phyloP scores from a whole-genome alignment of 2,888 invertebrate species.

The Neoitamus cyanurus region DNA sequence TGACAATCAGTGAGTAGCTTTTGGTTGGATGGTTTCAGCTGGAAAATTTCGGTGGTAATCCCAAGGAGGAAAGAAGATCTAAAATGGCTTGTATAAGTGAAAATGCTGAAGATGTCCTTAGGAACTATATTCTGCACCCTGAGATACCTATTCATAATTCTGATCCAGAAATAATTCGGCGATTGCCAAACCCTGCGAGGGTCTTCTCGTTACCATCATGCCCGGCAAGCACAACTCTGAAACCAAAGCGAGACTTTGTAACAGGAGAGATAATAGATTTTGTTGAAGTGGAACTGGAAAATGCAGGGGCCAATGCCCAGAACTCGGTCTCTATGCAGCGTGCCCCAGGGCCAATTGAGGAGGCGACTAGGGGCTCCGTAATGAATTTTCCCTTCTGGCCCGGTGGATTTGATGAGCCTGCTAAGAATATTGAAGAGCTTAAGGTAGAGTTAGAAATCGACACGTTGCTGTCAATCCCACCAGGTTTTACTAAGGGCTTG shows the following conservation, averaged over 20 bases:
- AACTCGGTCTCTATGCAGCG: conserved; percentile 85
- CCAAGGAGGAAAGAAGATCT: too few relatives aligned
- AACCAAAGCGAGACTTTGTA: conserved; percentile 73
- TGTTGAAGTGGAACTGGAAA: conserved; percentile 70
- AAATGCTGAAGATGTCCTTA: conserved; percentile 52
- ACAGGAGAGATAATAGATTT: conserved; percentile 82
- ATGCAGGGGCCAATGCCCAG: conserved; percentile 74
- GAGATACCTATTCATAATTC: conserved; percentile 64
- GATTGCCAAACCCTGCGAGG: conserved; percentile 53
- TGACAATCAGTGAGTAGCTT: too few relatives aligned
- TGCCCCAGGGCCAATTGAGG: conserved; percentile 77
- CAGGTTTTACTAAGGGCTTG: conserved; percentile 74
- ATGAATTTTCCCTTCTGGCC: conserved; percentile 90
- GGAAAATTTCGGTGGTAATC: too few relatives aligned
- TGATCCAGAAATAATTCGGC: conserved; percentile 60
- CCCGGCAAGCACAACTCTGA: conserved; percentile 61
- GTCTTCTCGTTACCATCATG: conserved; percentile 51
- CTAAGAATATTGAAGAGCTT: conserved; percentile 66
- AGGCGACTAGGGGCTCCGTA: conserved; percentile 79
- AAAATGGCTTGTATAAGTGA: conserved; percentile 11
- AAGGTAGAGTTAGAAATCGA: conserved; percentile 56
- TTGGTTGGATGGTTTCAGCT: too few relatives aligned
- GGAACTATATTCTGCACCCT: conserved; percentile 62
- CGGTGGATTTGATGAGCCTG: conserved; percentile 78
- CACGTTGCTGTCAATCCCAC: conserved; percentile 69